Evolutionary conservation across 2,113 vertebrate genomes (phyloP), one percentile per base, ranked within the genome.

Genomic region (Pseudopodoces humilis): DNA sequence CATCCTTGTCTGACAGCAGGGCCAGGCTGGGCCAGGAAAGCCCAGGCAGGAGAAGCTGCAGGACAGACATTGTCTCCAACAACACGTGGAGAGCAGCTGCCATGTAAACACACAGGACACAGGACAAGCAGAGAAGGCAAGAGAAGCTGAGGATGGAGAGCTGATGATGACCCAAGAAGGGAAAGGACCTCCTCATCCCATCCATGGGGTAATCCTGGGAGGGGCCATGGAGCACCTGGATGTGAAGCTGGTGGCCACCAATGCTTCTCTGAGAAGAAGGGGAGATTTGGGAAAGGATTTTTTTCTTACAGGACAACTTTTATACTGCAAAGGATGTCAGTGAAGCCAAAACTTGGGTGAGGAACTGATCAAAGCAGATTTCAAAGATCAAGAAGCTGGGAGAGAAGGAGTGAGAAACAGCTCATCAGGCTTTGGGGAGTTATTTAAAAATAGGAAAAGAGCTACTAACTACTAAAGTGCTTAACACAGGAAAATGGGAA

Each of bases 11-110:
- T 68, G 63, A 23, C 33, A 82, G 83, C 74, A 82, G 46, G 37
- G 31, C 55, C 41, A 27, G 0, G 2, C 35, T 0, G 2, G 19
- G 59, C 0, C 0, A 72, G 24, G 44, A 55, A 41, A 62, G 75
- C 25, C 15, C 2, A 11, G 43, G 87, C 46, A 80, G 71, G 31
- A 84, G 62, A 15, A 64, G 56, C 56, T 86, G 68, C 59, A 76
- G 55, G 59, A 71, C 14, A 33, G 27, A 35, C 0, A 0, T 3
- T 41, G 41, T 30, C 21, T 47, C 53, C 53, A 46, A 23, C 19
- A 0, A 43, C 58, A 30, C 2, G 0, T 17, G 35, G 39, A 39
- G 39, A 39, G 39, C 55, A 93, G 67, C 70, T 83, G 65, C 49
- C 47, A 11, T 0, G 27, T 16, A 28, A 44, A 49, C 33, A 55